These are phyloP conservation scores for Leucosticte australis DNA, from an alignment of 2,113 vertebrate species.

Conservation along the genomic window DNA sequence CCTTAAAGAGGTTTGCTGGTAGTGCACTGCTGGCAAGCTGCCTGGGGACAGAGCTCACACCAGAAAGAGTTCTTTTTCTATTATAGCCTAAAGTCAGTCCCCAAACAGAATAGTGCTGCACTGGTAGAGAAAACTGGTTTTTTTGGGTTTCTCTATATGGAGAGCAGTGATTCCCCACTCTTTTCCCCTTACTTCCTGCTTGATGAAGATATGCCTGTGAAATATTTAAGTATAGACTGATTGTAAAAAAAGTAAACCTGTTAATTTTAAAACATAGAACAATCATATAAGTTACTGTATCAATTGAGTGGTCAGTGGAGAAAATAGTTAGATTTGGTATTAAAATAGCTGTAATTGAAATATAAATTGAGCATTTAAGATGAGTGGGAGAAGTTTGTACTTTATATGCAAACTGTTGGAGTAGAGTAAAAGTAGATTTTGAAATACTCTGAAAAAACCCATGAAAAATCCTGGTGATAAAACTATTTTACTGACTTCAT, in stretches of 20 bases:
- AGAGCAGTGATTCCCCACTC: background rate
- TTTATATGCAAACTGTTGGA: background rate
- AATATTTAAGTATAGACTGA: background rate
- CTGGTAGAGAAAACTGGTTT: background rate
- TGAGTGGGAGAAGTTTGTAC: background rate
- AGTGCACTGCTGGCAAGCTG: constrained; percentile 13
- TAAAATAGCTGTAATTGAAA: background rate
- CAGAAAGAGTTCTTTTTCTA: background rate
- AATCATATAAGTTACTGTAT: background rate
- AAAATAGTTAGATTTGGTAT: background rate
- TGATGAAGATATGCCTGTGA: background rate
- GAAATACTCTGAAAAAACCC: background rate
- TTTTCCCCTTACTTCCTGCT: background rate
- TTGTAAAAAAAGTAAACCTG: background rate
- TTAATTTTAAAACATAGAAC: background rate
- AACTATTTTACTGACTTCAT: background rate
- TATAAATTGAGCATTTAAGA: background rate
- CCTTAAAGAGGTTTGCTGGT: constrained; percentile 18
- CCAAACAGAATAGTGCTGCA: background rate
- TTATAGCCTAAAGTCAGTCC: background rate
- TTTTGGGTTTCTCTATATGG: background rate
- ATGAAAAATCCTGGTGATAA: background rate
- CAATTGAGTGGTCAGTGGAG: background rate
- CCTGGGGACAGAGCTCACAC: background rate
- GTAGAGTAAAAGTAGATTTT: background rate